Percentiles rank a stretch among this genome's conserved stretches.
phyloP scores from a whole-genome alignment of 2,888 invertebrate species.

The Drosophila meridionalis region DNA sequence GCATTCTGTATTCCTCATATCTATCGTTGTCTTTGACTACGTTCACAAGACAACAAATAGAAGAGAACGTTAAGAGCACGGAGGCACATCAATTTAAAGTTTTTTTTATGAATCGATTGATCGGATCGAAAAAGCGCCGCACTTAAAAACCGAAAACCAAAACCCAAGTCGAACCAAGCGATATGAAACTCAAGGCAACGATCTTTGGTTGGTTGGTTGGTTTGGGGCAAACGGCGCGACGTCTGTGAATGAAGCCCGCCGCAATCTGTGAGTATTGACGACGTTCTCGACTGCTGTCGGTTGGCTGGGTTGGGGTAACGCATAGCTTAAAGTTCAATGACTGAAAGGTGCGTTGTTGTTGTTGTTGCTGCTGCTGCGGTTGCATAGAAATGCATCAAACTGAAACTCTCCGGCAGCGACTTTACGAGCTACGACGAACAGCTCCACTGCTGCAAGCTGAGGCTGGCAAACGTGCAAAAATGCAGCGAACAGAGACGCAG shows the following conservation, averaged over 20 bases:
- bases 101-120: constrained; percentile 58
- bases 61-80: constrained; percentile 17
- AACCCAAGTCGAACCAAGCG: not conserved
- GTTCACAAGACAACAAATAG: constrained; percentile 31
- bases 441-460: constrained; percentile 2
- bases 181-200: constrained; percentile 20
- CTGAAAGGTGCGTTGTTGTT: constrained; percentile 69
- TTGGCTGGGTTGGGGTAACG: constrained; percentile 44
- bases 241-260: constrained; percentile 52
- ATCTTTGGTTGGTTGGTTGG: constrained; percentile 26
- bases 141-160: constrained; percentile 31
- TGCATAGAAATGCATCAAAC: constrained; percentile 71
- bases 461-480: constrained; percentile 72
- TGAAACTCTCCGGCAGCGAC: constrained; percentile 36
- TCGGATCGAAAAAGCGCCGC: constrained; percentile 53
- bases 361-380: constrained; percentile 34
- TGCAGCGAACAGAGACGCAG: constrained; percentile 50
- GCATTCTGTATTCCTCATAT: not conserved
- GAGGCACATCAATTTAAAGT: constrained; percentile 63
- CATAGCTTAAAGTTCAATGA: constrained; percentile 80
- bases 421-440: constrained; percentile 35
- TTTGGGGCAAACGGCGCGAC: constrained; percentile 18
- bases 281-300: constrained; percentile 32
- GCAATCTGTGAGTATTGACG: constrained; percentile 50
- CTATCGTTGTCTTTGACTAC: not conserved